Percentiles rank a stretch among this genome's conserved stretches.
These are phyloP conservation scores for Oryzias dopingdopingensis DNA, from an alignment of 2,797 vertebrate genomes.

Conservation along the genomic window DNA sequence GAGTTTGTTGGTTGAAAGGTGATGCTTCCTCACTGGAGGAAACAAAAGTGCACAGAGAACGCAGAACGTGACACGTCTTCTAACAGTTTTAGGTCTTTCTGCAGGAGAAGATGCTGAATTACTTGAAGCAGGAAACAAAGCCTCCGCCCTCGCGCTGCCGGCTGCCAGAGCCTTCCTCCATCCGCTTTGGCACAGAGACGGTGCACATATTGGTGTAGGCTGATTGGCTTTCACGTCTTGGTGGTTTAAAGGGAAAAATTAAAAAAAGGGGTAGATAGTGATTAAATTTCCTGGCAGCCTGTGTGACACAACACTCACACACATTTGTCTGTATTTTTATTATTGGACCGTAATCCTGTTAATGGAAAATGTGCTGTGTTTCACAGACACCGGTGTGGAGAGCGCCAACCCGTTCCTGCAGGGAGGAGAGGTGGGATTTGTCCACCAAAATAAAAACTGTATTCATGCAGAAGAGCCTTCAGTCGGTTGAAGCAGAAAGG, in stretches of 20 bases:
- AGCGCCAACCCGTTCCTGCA: slow-evolving; percentile 45
- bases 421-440: slow-evolving; percentile 44
- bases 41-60: no score
- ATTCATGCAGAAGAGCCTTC: no score
- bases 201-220: slow-evolving; percentile 74
- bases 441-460: slow-evolving; percentile 51
- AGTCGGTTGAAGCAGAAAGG: no score
- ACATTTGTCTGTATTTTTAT: slow-evolving; percentile 68
- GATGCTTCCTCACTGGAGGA: no score
- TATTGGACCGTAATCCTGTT: slow-evolving; percentile 72
- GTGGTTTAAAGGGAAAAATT: slow-evolving; percentile 49
- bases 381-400: slow-evolving; percentile 62
- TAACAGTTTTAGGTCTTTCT: slow-evolving; percentile 28
- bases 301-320: slow-evolving; percentile 38
- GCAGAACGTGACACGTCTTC: no score
- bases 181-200: slow-evolving; percentile 62
- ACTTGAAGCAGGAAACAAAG: slow-evolving; percentile 56
- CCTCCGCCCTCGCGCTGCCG: slow-evolving; percentile 44
- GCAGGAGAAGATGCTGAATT: slow-evolving; percentile 55
- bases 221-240: slow-evolving; percentile 68
- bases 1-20: no score
- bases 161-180: slow-evolving; percentile 59
- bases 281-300: slow-evolving; percentile 75
- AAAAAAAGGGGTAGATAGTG: slow-evolving; percentile 56
- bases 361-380: slow-evolving; percentile 74